Evolutionary conservation across 2,888 invertebrate species (phyloP).

Genomic region (Shargacucullia verbasci): DNA sequence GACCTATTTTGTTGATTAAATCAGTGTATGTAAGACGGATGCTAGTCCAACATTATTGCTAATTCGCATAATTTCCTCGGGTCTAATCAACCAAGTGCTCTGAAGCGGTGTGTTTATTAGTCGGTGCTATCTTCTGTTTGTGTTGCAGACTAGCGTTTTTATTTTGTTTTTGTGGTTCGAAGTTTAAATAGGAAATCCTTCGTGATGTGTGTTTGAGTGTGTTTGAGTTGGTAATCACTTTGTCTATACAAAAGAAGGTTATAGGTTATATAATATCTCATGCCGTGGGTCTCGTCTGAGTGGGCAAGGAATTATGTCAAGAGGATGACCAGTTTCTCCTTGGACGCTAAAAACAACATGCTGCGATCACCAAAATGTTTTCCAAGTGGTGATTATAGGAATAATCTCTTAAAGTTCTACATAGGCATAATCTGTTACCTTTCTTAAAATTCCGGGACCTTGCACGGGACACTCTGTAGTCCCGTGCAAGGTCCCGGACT

Average conservation of each 20-base stretch:
- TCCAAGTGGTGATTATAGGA: too few relatives aligned
- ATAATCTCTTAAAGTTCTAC: too few relatives aligned
- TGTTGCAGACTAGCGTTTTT: constrained; percentile 39
- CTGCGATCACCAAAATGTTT: too few relatives aligned
- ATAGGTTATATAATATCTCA: too few relatives aligned
- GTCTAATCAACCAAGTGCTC: constrained; percentile 78
- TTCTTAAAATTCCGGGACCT: too few relatives aligned
- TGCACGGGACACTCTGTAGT: too few relatives aligned
- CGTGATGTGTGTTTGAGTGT: not conserved
- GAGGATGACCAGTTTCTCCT: too few relatives aligned
- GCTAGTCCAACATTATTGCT: constrained; percentile 56
- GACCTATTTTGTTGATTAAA: constrained; percentile 61
- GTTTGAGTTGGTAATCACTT: not conserved
- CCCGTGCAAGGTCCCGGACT: too few relatives aligned
- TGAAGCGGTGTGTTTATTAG: constrained; percentile 66
- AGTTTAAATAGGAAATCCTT: constrained; percentile 16
- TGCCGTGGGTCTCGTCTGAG: too few relatives aligned
- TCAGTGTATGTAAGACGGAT: constrained; percentile 60
- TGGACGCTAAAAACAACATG: too few relatives aligned
- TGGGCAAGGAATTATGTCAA: too few relatives aligned
- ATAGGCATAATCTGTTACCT: too few relatives aligned
- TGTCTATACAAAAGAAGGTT: not conserved
- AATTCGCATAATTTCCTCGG: constrained; percentile 76
- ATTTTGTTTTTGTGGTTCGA: constrained; percentile 25
- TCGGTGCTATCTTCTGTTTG: constrained; percentile 14